Evolutionary conservation across 2,113 vertebrate species (phyloP).

Genomic region (Cynopterus brachyotis): DNA sequence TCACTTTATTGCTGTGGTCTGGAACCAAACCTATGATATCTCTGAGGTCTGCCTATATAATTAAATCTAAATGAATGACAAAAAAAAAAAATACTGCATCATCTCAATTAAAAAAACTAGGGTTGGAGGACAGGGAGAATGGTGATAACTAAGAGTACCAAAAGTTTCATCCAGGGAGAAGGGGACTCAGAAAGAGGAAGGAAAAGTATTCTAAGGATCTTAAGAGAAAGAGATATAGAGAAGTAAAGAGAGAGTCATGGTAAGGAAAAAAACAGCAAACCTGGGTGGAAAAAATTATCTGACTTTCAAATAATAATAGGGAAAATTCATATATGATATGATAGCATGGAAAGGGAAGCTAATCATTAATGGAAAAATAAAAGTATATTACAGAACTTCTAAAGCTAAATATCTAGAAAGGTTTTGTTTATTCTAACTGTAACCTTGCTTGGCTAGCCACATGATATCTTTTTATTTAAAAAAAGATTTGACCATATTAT

Average conservation of each 20-base stretch:
- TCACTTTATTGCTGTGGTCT: not conserved
- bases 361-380: not conserved
- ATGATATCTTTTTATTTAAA: not conserved
- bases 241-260: not conserved
- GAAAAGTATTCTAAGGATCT: not conserved
- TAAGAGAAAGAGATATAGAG: not conserved
- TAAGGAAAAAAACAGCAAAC: not conserved
- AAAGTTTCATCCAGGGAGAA: not conserved
- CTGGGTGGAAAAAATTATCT: not conserved
- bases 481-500: not conserved
- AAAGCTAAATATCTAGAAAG: slow-evolving; percentile 8
- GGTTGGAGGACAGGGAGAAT: not conserved
- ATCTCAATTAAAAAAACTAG: not conserved
- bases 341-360: not conserved
- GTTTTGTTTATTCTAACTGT: not conserved
- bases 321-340: not conserved
- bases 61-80: not conserved
- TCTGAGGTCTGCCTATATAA: not conserved
- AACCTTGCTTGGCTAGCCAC: not conserved
- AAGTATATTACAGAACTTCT: not conserved
- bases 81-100: not conserved
- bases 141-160: not conserved
- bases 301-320: slow-evolving; percentile 10
- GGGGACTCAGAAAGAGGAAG: not conserved
- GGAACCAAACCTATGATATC: not conserved